Conservation (phyloP, 2,113 vertebrate species). For the Peucedramus taeniatus region DNA sequence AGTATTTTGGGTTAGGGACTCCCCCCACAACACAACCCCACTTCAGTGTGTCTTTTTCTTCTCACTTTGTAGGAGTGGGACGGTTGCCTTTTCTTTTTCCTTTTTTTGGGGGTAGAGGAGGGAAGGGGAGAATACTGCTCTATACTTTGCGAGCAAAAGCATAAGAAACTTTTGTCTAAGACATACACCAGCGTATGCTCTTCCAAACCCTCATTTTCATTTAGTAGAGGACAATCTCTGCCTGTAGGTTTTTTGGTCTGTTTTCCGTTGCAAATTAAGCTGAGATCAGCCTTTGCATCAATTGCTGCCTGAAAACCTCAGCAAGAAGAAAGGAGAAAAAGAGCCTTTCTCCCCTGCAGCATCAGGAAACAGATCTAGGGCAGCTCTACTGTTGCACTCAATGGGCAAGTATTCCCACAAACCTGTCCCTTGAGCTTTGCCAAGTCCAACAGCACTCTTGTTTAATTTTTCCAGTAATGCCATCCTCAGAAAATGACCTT, state of each 20-base stretch:
- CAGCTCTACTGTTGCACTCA: neutral
- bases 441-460: rapidly evolving
- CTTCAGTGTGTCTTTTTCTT: neutral
- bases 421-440: neutral
- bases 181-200: rapidly evolving
- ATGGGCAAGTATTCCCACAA: neutral
- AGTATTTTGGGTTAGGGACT: neutral
- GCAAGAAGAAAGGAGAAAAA: neutral
- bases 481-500: neutral
- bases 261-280: neutral
- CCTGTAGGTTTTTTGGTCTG: neutral
- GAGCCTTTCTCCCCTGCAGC: neutral
- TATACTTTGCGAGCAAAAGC: neutral
- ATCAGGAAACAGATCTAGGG: neutral
- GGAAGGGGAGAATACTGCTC: neutral
- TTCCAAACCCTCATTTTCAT: neutral
- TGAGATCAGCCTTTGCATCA: neutral
- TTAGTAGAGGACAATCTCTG: neutral
- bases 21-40: too few species aligned
- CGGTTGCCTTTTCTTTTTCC: neutral
- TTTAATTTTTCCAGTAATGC: neutral
- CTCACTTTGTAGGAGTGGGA: rapidly evolving
- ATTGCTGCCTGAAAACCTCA: neutral
- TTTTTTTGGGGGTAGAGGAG: too few species aligned
- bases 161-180: neutral